phyloP scores from a whole-genome alignment of 2,113 vertebrate species.

The Callopanchax toddi region DNA sequence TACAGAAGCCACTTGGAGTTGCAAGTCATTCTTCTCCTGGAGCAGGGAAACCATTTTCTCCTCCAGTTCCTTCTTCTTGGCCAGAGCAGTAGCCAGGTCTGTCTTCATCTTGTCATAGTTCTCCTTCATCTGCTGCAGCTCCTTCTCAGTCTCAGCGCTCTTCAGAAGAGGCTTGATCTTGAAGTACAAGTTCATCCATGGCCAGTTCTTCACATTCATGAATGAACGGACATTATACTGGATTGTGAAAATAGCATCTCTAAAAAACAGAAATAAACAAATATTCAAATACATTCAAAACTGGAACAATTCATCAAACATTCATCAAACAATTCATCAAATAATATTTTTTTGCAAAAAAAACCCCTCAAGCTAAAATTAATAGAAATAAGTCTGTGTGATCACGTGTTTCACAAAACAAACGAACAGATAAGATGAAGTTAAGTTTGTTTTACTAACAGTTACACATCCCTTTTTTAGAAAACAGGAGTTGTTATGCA shows the following conservation, averaged over 20 bases:
- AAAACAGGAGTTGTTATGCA: too few species aligned
- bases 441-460: too few species aligned
- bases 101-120: slow-evolving; percentile 83
- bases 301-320: too few species aligned
- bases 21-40: slow-evolving; percentile 81
- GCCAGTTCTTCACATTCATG: slow-evolving; percentile 84
- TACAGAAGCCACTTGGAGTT: slow-evolving; percentile 76
- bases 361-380: too few species aligned
- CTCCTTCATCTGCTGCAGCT: slow-evolving; percentile 88
- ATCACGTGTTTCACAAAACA: too few species aligned
- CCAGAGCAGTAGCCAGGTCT: slow-evolving; percentile 79
- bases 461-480: too few species aligned
- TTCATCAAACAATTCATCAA: too few species aligned
- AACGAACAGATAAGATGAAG: too few species aligned
- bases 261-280: slow-evolving; percentile 59
- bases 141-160: slow-evolving; percentile 86
- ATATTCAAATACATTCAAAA: too few species aligned
- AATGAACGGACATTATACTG: slow-evolving; percentile 85
- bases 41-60: slow-evolving; percentile 69
- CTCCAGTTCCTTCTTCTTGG: slow-evolving; percentile 69
- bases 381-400: too few species aligned
- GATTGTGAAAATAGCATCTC: slow-evolving; percentile 84
- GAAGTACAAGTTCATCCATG: slow-evolving; percentile 72
- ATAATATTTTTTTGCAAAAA: too few species aligned
- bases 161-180: slow-evolving; percentile 72